Conservation (phyloP, 2,797 vertebrate genomes). For the Numenius phaeopus region DNA sequence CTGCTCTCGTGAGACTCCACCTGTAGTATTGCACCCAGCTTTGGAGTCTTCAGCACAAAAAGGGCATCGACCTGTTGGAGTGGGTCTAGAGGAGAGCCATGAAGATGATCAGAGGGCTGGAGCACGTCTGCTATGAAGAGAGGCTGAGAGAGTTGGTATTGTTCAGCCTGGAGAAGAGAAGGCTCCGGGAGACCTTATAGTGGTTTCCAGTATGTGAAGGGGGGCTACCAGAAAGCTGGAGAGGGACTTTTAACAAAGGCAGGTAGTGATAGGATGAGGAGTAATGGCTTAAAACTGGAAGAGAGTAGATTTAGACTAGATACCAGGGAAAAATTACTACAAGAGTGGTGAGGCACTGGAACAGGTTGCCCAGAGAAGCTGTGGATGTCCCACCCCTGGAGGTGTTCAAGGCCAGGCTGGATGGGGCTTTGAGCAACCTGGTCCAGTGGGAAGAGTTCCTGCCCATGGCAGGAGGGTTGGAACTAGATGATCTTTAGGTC, state of each 20-base stretch:
- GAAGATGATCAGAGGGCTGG: not conserved
- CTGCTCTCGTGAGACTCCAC: not conserved
- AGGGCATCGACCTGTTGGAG: not conserved
- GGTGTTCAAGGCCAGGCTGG: not conserved
- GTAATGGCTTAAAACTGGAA: not conserved
- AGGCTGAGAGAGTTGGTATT: not conserved
- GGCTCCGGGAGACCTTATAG: not conserved
- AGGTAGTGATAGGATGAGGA: not conserved
- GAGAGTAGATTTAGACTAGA: not conserved
- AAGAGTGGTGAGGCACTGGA: not conserved
- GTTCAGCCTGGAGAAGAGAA: not conserved
- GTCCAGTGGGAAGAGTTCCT: not conserved
- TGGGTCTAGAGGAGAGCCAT: not conserved
- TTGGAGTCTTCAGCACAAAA: not conserved
- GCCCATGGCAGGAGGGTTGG: not conserved
- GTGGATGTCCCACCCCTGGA: not conserved
- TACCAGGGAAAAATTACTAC: not conserved
- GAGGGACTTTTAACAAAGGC: not conserved
- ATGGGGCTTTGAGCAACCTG: not conserved
- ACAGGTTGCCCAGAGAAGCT: not conserved
- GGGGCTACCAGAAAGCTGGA: not conserved
- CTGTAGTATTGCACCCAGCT: not conserved
- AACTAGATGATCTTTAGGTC: not conserved
- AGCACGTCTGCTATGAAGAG: not conserved
- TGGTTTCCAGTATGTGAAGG: not conserved